Base-by-base conservation (phyloP, 2,113 vertebrate species). In the Euleptes europaea region DNA sequence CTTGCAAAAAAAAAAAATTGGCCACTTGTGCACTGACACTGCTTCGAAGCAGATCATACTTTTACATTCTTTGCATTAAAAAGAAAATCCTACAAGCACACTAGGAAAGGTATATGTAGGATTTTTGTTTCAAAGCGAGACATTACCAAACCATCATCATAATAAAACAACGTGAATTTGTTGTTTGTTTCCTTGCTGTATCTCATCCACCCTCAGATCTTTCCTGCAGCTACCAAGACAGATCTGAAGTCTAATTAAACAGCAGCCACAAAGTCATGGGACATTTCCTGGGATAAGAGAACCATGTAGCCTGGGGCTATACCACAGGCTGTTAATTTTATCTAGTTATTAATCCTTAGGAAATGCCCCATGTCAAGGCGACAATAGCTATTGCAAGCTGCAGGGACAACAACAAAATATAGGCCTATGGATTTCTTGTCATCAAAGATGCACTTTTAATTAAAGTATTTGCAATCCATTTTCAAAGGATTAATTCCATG, bases 231-330 rank as follows among this genome's bases (percentile, higher is more conserved):
- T 51, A 49, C 66, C 19, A 83, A 66, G 17, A 35, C 26, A n/a
- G 31, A 72, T 79, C 38, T 51, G n/a, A 54, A 42, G 21, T 83
- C 28, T 87, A 87, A 87, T 87, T 87, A 79, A 83, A 78, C 23
- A 69, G 44, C 44, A 83, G 42, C 47, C 57, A 73, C 21, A 26
- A 21, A 15, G 69, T 23, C 35, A 83, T 51, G 28, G 35, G 35
- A 9, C 35, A 79, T 66, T 87, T 87, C 19, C 57, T 42, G 54
- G 67, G 21, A 73, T 40, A 26, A 42, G 35, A 72, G 47, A 79
- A 51, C 63, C 3, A 5, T 67, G 44, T 67, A 66, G 67, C 86
- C 69, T 67, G 33, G 23, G 21, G 86, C 67, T 79, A 42, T 8
- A 73, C 81, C 57, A 66, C n/a, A 66, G 57, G 86, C 80, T 83